Conservation (phyloP, 2,113 vertebrate genomes). For the Scophthalmus maximus region DNA sequence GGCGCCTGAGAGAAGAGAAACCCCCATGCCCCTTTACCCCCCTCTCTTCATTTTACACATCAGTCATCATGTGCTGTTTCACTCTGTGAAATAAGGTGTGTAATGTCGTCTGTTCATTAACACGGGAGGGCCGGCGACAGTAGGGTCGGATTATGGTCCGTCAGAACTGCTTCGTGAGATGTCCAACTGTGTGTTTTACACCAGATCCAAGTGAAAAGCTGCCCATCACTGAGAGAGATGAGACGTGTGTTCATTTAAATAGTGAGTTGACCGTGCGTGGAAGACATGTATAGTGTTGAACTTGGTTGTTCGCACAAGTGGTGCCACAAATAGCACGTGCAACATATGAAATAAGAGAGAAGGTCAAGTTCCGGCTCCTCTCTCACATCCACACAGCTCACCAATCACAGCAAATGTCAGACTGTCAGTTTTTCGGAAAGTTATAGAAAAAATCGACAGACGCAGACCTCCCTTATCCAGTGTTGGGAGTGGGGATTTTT, state of each 20-base stretch:
- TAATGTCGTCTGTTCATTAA: background rate
- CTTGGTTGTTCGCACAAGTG: background rate
- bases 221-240: background rate
- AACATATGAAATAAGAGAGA: background rate
- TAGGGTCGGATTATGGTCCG: too few relatives aligned
- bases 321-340: too few relatives aligned
- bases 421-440: too few relatives aligned
- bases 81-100: background rate
- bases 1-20: slow-evolving; percentile 7
- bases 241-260: background rate
- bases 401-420: too few relatives aligned
- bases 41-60: background rate
- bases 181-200: too few relatives aligned
- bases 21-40: slow-evolving; percentile 40
- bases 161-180: too few relatives aligned
- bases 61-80: background rate
- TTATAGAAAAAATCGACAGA: too few relatives aligned
- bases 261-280: background rate
- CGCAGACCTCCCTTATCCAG: too few relatives aligned
- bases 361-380: background rate
- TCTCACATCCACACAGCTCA: too few relatives aligned
- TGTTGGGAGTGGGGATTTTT: too few relatives aligned
- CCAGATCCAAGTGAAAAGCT: background rate
- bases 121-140: background rate
- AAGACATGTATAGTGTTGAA: background rate